Evolutionary conservation across 2,888 invertebrate species (phyloP).

Genomic region (Furcula furcula): DNA sequence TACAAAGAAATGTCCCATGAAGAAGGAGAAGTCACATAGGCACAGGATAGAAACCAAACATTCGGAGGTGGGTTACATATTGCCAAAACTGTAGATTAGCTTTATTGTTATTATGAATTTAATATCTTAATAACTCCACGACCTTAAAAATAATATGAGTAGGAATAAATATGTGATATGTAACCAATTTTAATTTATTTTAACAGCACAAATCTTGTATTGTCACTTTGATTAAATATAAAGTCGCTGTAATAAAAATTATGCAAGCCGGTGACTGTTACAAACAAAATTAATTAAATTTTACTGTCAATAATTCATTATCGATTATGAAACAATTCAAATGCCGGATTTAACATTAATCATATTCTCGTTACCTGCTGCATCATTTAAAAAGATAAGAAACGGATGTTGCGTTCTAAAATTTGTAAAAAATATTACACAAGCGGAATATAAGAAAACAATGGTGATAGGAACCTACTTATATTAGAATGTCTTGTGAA

Average conservation of each 20-base stretch:
- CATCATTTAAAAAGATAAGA: constrained; percentile 4
- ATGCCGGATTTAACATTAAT: constrained; percentile 12
- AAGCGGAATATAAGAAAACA: constrained; percentile 13
- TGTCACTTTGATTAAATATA: neutral
- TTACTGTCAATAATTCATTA: constrained; percentile 7
- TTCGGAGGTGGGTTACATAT: too few species aligned
- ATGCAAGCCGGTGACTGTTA: constrained; percentile 7
- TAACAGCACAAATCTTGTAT: too few species aligned
- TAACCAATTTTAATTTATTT: too few species aligned
- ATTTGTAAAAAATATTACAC: constrained; percentile 10
- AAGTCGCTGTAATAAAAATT: too few species aligned
- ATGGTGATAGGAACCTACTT: constrained; percentile 10
- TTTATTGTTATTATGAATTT: too few species aligned
- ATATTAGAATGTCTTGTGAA: constrained; percentile 7
- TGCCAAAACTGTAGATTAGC: too few species aligned
- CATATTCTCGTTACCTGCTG: constrained; percentile 5
- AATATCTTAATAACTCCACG: too few species aligned
- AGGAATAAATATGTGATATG: too few species aligned
- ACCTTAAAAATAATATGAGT: too few species aligned
- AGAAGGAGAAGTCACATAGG: too few species aligned
- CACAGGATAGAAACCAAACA: too few species aligned
- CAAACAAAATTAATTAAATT: constrained; percentile 4
- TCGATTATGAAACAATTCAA: constrained; percentile 18
- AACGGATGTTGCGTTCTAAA: constrained; percentile 15
- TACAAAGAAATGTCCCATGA: too few species aligned